These are phyloP conservation scores for Drosophila hydei DNA, from an alignment of 1,140 invertebrate species.

Conservation along the genomic window DNA sequence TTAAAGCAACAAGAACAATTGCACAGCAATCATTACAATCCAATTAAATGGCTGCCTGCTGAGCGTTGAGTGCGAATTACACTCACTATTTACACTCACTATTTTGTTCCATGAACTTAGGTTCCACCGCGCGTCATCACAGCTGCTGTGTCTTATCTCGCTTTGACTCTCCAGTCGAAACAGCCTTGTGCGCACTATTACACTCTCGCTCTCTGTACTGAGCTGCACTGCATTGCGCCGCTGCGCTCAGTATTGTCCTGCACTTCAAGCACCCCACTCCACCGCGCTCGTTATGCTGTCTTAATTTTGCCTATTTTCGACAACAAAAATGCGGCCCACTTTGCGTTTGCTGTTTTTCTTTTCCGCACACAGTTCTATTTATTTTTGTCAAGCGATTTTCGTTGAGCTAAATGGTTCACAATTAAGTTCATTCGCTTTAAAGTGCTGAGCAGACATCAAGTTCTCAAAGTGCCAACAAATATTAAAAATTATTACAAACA, in stretches of 20 bases:
- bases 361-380: conserved; percentile 47
- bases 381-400: conserved; percentile 59
- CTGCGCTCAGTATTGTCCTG: conserved; percentile 6
- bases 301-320: conserved; percentile 43
- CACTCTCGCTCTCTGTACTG: conserved; percentile 1
- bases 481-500: neutral
- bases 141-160: conserved; percentile 3
- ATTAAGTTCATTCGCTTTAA: conserved; percentile 22
- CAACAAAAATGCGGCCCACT: conserved; percentile 52
- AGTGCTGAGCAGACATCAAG: neutral
- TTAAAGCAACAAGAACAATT: conserved; percentile 9
- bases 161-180: conserved; percentile 9
- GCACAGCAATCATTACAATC: conserved; percentile 56
- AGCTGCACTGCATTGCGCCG: conserved; percentile 55
- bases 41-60: conserved; percentile 57
- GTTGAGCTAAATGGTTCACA: neutral
- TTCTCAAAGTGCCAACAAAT: neutral
- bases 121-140: conserved; percentile 16
- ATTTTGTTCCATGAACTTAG: conserved; percentile 13
- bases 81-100: neutral
- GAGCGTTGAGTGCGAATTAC: conserved; percentile 9
- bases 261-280: conserved; percentile 8
- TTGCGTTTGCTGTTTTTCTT: conserved; percentile 25
- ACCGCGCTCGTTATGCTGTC: neutral
- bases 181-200: neutral